These are phyloP conservation scores for Pediacus dermestoides DNA, from an alignment of 2,888 invertebrate genomes.

Conservation along the genomic window DNA sequence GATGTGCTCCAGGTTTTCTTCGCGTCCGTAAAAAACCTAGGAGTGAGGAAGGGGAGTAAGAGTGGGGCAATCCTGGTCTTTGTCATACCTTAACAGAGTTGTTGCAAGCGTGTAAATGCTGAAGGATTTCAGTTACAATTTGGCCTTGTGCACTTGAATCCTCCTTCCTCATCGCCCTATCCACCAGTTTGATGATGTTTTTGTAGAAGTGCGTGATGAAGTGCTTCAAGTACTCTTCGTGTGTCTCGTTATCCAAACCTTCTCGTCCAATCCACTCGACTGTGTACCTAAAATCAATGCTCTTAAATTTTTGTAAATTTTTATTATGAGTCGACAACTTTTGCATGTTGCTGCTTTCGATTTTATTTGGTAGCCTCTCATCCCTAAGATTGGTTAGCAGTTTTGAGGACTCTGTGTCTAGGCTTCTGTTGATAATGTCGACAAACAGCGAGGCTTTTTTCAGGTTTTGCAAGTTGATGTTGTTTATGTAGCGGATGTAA, in stretches of 20 bases:
- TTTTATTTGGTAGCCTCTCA: slow-evolving; percentile 82
- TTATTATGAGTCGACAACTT: too few relatives aligned
- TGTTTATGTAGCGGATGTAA: slow-evolving; percentile 93
- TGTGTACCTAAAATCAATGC: slow-evolving; percentile 73
- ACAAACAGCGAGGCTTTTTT: slow-evolving; percentile 93
- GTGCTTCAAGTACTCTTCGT: slow-evolving; percentile 88
- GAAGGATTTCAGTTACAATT: slow-evolving; percentile 89
- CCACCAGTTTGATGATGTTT: slow-evolving; percentile 86
- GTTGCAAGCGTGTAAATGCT: slow-evolving; percentile 93
- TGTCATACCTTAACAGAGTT: slow-evolving; percentile 86
- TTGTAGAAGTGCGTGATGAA: slow-evolving; percentile 94
- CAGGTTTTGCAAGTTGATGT: slow-evolving; percentile 92
- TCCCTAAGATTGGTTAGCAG: slow-evolving; percentile 85
- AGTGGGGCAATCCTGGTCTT: too few relatives aligned
- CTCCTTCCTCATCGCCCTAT: slow-evolving; percentile 93
- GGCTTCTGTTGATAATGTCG: slow-evolving; percentile 86
- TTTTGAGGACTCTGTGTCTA: slow-evolving; percentile 91
- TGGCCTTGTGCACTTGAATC: slow-evolving; percentile 91
- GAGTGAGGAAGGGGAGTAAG: too few relatives aligned
- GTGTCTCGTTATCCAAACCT: slow-evolving; percentile 88
- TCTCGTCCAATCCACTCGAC: slow-evolving; percentile 97
- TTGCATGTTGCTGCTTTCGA: slow-evolving; percentile 83
- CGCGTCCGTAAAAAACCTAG: slow-evolving; percentile 87
- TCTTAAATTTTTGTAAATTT: too few relatives aligned
- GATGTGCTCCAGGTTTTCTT: slow-evolving; percentile 77